Evolutionary conservation across 2,113 vertebrate genomes (phyloP), one percentile per base, ranked within the genome.

Genomic region (Tonatia bakeri): DNA sequence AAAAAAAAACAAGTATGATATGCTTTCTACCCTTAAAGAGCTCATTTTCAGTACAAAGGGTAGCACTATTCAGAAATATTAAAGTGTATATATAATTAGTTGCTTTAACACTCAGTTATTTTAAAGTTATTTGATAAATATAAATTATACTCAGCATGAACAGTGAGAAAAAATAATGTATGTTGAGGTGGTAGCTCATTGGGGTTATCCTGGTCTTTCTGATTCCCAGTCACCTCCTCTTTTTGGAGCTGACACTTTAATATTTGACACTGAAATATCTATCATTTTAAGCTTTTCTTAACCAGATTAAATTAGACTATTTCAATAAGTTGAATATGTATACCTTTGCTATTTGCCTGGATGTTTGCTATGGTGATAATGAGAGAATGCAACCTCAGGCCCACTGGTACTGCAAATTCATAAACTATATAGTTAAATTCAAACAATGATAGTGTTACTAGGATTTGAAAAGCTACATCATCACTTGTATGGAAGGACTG

Each of bases 21-120:
- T 16, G 43, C 28, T 56, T 70, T 76, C 72, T 38, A 45, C 61
- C 12, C 59, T 83, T 36, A 26, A 83, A 92, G n/a, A 50, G 20
- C 43, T 85, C 52, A 38, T 79, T 96, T 90, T 95, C 80, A 72
- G 82, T 38, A 93, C 38, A 85, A 80, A 93, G 19, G 22, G 4
- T 3, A 82, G 52, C 20, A n/a, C 9, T 16, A 61, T 61, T 93
- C 36, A 93, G 82, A 94, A 80, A 90, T 64, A 87, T 36, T 77
- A 33, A 84, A 61, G 31, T 69, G 61, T 64, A 31, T 31, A 81
- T 40, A 76, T 59, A 64, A 83, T 87, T 54, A 86, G n/a, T 70
- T 26, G 56, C 22, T 52, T 77, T 80, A 79, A 70, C 26, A 92
- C 24, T 28, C 31, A 45, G 50, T 52, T 64, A 86, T 38, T 93